Evolutionary conservation across 2,888 invertebrate species (phyloP).

Genomic region (Platycheirus rosarum): DNA sequence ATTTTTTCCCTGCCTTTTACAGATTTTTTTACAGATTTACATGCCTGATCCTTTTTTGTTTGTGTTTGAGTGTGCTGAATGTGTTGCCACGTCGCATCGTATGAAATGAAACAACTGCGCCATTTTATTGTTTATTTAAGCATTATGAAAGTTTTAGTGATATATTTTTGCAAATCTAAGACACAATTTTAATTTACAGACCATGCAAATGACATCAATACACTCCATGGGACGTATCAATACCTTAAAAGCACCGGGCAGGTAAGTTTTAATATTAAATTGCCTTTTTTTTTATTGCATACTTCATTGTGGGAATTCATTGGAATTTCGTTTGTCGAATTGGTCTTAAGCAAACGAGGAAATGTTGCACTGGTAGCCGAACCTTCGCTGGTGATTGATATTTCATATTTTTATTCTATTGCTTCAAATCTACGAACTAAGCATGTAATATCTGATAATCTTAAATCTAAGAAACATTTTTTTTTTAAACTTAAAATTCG

Average conservation of each 20-base stretch:
- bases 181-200: conserved; percentile 76
- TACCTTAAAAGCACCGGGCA: conserved; percentile 86
- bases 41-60: too few relatives aligned
- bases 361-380: conserved; percentile 77
- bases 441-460: too few relatives aligned
- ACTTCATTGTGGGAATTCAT: conserved; percentile 70
- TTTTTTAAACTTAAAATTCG: conserved; percentile 1
- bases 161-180: not conserved
- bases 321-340: conserved; percentile 55
- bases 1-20: too few relatives aligned
- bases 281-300: conserved; percentile 71
- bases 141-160: too few relatives aligned
- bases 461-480: not conserved
- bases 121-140: too few relatives aligned
- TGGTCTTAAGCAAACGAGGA: conserved; percentile 75
- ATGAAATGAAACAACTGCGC: too few relatives aligned
- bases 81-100: too few relatives aligned
- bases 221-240: conserved; percentile 82
- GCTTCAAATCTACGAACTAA: conserved; percentile 43
- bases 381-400: conserved; percentile 80
- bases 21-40: too few relatives aligned
- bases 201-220: conserved; percentile 78
- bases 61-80: too few relatives aligned
- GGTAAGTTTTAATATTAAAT: conserved; percentile 81
- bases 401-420: conserved; percentile 74